Evolutionary conservation across 2,113 vertebrate species (phyloP), one percentile per base, ranked within the genome.

Genomic region (Scomber colias): DNA sequence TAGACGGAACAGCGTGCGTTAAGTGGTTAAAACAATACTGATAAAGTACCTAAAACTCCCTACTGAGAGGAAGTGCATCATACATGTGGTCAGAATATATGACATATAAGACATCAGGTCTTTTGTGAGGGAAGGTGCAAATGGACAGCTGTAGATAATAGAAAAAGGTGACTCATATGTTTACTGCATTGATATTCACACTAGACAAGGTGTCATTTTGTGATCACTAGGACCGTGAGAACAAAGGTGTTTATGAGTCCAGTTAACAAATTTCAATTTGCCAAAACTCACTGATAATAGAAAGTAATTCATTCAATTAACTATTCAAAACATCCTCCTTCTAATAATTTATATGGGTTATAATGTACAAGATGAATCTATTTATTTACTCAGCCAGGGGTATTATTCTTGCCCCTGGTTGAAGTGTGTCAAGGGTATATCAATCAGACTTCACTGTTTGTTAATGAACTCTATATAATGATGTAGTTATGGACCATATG

Each of bases 311-410:
- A 17, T 31, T 46, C 4, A 13, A 11, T 49, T 55, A 71, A 73
- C 63, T 21, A 61, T 64, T 72, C 46, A 68, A 83, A 79, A 60
- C 40, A 75, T 2, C 0, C 2, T 30, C 15, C 1, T 21, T 73
- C 76, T 45, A 76, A 70, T 70, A 56, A 77, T 82, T 77, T 44
- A 80, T 17, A n/a, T 27, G n/a, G 8, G 49, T 72, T 72, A 73
- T 35, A 60, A 66, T 61, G 45, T 76, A 60, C 19, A 62, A 48
- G 49, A 12, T 5, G 24, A 51, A 15, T 46, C 15, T 48, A 49
- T 27, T 53, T 62, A 63, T 50, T 27, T 15, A 60, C 55, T 31
- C 21, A 46, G 31, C 45, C 9, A 21, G 24, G 40, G 35, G 45
- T 66, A 50, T 83, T 10, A 57, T 57, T 75, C 13, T 44, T n/a